phyloP scores from a whole-genome alignment of 2,888 invertebrate species.

The Volucella zonaria region DNA sequence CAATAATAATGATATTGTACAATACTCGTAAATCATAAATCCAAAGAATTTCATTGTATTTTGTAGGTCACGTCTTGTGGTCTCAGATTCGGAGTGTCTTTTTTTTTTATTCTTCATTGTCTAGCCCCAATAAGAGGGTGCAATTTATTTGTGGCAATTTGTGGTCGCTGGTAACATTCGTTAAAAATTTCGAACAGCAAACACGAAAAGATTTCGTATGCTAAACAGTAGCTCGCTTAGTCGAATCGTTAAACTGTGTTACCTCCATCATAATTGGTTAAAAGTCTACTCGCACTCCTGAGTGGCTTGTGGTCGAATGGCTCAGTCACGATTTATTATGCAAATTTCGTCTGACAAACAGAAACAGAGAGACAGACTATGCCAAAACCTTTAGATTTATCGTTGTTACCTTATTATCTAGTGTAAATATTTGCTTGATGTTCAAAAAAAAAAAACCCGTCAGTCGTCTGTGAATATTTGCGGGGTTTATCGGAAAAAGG shows the following conservation, averaged over 20 bases:
- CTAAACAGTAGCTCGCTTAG: conserved; percentile 20
- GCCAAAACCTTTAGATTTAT: background rate
- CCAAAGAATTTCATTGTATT: conserved; percentile 12
- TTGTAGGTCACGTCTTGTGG: conserved; percentile 37
- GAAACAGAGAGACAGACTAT: no score
- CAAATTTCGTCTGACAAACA: conserved; percentile 6
- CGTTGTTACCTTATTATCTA: conserved; percentile 7
- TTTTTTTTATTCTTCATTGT: conserved; percentile 4
- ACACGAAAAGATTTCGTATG: conserved; percentile 24
- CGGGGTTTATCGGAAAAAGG: conserved; percentile 5
- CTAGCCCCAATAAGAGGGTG: background rate
- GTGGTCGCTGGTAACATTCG: background rate
- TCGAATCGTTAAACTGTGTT: conserved; percentile 9
- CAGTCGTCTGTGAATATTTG: background rate
- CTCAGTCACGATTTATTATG: conserved; percentile 21
- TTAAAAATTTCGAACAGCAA: background rate
- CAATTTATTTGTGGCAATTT: conserved; percentile 24
- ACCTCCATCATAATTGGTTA: background rate
- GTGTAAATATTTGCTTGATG: conserved; percentile 35
- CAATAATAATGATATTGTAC: background rate
- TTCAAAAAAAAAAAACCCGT: background rate
- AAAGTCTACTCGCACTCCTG: no score
- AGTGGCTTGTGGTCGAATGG: no score
- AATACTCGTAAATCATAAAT: background rate
- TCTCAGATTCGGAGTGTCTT: conserved; percentile 2